Percentiles rank a stretch among this genome's conserved stretches.
Conservation (phyloP, 2,888 invertebrate species). For the Hemaris fuciformis region DNA sequence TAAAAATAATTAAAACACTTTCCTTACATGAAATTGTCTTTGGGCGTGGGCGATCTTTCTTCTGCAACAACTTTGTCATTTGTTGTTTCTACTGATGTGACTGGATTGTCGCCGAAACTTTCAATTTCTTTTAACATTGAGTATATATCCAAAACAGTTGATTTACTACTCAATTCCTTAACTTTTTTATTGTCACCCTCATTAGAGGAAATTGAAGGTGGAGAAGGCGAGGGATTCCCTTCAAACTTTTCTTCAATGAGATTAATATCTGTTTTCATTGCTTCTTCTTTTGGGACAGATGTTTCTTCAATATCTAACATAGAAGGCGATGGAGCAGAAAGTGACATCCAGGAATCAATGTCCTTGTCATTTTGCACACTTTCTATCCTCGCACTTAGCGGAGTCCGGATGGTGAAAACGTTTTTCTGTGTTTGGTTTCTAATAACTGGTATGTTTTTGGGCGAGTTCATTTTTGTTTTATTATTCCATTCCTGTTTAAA, state of each 20-base stretch:
- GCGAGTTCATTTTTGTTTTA: conserved; percentile 38
- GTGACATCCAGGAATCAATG: conserved; percentile 77
- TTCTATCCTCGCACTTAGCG: conserved; percentile 68
- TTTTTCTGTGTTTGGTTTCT: conserved; percentile 58
- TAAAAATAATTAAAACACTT: conserved; percentile 30
- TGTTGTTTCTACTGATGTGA: conserved; percentile 39
- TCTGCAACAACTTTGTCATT: conserved; percentile 43
- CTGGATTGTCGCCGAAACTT: conserved; percentile 69
- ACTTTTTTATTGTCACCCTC: conserved; percentile 37
- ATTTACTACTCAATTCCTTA: conserved; percentile 56
- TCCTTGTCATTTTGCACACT: conserved; percentile 72
- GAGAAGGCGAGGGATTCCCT: conserved; percentile 16
- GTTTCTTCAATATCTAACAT: conserved; percentile 43
- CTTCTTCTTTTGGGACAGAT: conserved; percentile 25
- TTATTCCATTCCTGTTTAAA: conserved; percentile 65
- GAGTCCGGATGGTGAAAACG: conserved; percentile 46
- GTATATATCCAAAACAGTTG: conserved; percentile 75
- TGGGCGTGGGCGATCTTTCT: conserved; percentile 50
- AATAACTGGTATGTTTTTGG: conserved; percentile 41
- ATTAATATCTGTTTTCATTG: conserved; percentile 21
- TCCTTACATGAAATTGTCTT: conserved; percentile 72
- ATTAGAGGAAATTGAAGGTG: conserved; percentile 19
- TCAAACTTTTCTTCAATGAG: conserved; percentile 25
- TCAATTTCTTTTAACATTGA: conserved; percentile 78
- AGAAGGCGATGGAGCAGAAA: conserved; percentile 66